Conservation (phyloP, 37 sponge, comb jelly and placozoan species). For the Tethya wilhelma region DNA sequence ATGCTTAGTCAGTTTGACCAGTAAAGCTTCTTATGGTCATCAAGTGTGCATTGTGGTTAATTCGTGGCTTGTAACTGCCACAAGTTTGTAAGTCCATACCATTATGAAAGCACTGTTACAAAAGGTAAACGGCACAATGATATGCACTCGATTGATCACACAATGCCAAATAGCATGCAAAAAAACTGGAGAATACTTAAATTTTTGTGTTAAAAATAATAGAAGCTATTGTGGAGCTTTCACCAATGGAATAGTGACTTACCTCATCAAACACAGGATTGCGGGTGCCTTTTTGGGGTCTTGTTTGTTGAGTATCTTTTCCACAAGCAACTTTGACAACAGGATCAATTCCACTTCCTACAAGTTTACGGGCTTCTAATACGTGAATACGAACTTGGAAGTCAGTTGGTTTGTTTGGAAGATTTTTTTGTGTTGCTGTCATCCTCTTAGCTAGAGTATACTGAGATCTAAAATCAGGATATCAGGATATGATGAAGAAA, state of each 20-base stretch:
- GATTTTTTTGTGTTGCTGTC: slow-evolving; percentile 62
- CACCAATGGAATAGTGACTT: too few relatives aligned
- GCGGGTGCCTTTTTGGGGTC: slow-evolving; percentile 86
- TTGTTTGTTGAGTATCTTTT: slow-evolving; percentile 68
- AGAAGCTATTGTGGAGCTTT: too few relatives aligned
- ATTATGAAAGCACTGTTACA: too few relatives aligned
- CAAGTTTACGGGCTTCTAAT: slow-evolving; percentile 90
- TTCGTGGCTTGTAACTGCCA: not conserved
- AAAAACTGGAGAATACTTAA: too few relatives aligned
- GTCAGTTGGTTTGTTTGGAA: slow-evolving; percentile 91
- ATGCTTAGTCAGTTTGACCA: too few relatives aligned
- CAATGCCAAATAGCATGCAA: too few relatives aligned
- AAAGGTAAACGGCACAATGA: too few relatives aligned
- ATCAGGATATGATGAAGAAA: too few relatives aligned
- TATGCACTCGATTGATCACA: too few relatives aligned
- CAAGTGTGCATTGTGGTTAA: too few relatives aligned
- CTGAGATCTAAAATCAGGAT: not conserved
- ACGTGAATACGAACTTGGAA: slow-evolving; percentile 96
- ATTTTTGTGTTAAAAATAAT: too few relatives aligned
- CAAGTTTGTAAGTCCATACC: not conserved
- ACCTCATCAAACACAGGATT: slow-evolving; percentile 96
- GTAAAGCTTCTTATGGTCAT: too few relatives aligned
- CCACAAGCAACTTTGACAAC: slow-evolving; percentile 86
- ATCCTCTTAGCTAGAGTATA: not conserved
- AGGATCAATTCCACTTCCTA: slow-evolving; percentile 84